These are phyloP conservation scores for Philhelius pedissequus DNA, from an alignment of 2,888 invertebrate species.

Conservation along the genomic window DNA sequence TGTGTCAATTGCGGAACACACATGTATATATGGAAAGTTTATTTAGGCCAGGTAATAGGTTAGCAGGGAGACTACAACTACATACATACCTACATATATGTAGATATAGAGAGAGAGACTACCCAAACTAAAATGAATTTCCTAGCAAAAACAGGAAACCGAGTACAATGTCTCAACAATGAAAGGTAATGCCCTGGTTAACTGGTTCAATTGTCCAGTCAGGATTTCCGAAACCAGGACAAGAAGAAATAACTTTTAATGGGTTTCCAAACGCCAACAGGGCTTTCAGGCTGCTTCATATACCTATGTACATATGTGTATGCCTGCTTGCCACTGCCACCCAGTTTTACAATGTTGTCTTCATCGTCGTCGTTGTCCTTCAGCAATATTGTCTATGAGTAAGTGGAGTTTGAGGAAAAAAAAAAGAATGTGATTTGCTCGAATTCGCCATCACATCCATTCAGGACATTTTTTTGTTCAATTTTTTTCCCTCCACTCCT, in stretches of 20 bases:
- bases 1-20: not conserved
- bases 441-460: conserved; percentile 38
- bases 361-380: no score
- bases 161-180: conserved; percentile 57
- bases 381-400: no score
- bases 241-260: conserved; percentile 62
- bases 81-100: not conserved
- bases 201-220: conserved; percentile 67
- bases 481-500: not conserved
- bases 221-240: conserved; percentile 53
- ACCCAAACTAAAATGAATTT: conserved; percentile 9
- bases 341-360: not conserved
- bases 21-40: conserved; percentile 33
- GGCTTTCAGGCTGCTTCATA: not conserved
- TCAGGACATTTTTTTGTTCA: conserved; percentile 24
- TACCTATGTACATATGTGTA: not conserved
- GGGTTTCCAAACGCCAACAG: conserved; percentile 58
- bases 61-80: conserved; percentile 2
- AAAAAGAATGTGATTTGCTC: conserved; percentile 50
- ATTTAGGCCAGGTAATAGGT: conserved; percentile 58
- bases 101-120: no score
- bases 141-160: conserved; percentile 43
- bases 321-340: not conserved
- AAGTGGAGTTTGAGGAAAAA: no score
- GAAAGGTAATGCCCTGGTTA: conserved; percentile 63